A percentile compares a stretch with the other conserved stretches of the same genome.
phyloP scores from a whole-genome alignment of 2,888 invertebrate genomes.

The Orchesella flavescens region DNA sequence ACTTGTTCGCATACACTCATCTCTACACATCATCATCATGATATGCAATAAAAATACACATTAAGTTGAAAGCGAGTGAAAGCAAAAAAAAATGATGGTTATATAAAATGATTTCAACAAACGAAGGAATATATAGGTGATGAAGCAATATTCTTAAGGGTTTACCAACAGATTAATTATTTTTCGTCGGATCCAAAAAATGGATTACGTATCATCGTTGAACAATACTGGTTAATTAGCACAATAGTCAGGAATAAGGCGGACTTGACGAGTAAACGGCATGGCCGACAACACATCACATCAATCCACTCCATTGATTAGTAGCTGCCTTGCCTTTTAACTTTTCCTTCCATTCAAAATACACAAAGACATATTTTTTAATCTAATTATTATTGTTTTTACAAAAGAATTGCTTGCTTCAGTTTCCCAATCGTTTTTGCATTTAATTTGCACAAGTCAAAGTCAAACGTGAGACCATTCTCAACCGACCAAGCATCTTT shows the following conservation, averaged over 20 bases:
- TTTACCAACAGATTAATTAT: too few species aligned
- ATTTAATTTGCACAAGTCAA: constrained; percentile 72
- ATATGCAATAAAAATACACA: too few species aligned
- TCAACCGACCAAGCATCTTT: constrained; percentile 70
- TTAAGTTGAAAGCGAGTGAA: too few species aligned
- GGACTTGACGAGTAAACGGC: neutral
- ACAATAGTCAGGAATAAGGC: neutral
- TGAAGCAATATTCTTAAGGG: too few species aligned
- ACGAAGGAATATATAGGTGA: too few species aligned
- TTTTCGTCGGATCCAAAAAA: too few species aligned
- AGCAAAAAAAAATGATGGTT: too few species aligned
- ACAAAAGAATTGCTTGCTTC: constrained; percentile 68
- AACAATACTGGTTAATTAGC: constrained; percentile 18
- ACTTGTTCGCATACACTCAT: too few species aligned
- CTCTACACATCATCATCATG: too few species aligned
- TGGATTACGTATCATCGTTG: neutral
- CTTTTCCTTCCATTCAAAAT: neutral
- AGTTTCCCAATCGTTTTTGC: constrained; percentile 69
- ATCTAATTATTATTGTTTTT: neutral
- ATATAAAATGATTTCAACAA: too few species aligned
- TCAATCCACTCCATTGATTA: neutral
- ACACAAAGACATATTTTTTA: neutral
- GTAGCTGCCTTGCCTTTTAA: neutral
- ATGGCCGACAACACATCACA: too few species aligned
- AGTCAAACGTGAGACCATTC: constrained; percentile 71